A percentile compares a stretch with the other conserved stretches of the same genome.
These are phyloP conservation scores for Heterochromis multidens DNA, from an alignment of 2,113 vertebrate genomes.

Conservation along the genomic window DNA sequence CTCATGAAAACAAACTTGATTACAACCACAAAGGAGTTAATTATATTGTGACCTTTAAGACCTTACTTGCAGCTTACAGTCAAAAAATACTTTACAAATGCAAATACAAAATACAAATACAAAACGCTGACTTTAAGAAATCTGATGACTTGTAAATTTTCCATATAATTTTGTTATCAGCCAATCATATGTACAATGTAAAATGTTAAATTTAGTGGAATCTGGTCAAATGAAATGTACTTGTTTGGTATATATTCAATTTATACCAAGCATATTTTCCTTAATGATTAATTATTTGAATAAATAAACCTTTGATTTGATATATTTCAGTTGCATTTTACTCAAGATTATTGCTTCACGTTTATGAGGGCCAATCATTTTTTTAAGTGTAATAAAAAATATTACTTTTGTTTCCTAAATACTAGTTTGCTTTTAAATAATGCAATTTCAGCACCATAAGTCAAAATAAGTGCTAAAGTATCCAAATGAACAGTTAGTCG, in stretches of 20 bases:
- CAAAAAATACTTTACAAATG: accelerated
- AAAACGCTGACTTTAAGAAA: background rate
- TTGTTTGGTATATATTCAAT: background rate
- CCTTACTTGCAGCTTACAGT: background rate
- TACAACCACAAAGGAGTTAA: background rate
- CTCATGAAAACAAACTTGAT: background rate
- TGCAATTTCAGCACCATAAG: background rate
- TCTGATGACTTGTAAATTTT: background rate
- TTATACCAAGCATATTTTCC: background rate
- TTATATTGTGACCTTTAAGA: background rate
- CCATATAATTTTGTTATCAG: background rate
- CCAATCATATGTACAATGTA: background rate
- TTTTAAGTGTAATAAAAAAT: too few relatives aligned
- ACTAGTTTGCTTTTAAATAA: too few relatives aligned
- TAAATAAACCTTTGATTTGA: background rate
- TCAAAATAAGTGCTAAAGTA: background rate
- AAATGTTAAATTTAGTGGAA: background rate
- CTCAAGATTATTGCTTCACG: too few relatives aligned
- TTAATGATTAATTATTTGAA: background rate
- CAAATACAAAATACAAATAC: too few relatives aligned
- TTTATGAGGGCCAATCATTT: too few relatives aligned
- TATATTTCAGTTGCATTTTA: background rate
- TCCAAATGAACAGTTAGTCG: background rate
- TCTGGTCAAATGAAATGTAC: background rate
- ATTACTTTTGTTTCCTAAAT: background rate